Evolutionary conservation across 2,113 vertebrate genomes (phyloP), one percentile per base, ranked within the genome.

Genomic region (Andinoacara biseriatus): DNA sequence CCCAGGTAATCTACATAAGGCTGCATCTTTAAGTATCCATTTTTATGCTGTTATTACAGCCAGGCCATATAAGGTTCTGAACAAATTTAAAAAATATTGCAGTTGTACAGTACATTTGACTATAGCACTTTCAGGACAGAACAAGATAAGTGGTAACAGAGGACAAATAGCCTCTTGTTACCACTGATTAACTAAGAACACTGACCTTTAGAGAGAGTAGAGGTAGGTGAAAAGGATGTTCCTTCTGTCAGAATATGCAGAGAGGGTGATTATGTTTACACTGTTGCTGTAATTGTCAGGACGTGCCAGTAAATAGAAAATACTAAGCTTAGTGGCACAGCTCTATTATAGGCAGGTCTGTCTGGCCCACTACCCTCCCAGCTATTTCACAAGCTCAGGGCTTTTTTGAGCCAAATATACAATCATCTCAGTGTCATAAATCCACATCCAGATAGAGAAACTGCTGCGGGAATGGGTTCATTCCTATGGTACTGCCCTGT

Each of bases 181-280:
- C 69, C 46, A 33, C 63, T 91, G 75, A 88, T 91, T 90, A 90
- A 87, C 75, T 69, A 88, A 87, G 82, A 90, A 83, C 61, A 22
- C 57, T 87, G 86, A 92, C 90, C 87, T 94, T 93, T 91, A 52
- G 24, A 77, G 31, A 86, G 78, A 80, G 62, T 67, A 56, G 76
- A 84, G 81, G 74, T 38, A 59, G 63, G n/a, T 67, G 76, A 78
- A 82, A 90, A 81, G 60, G n/a, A 83, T 33, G 63, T 79, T 74
- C 59, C 78, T 59, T 76, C 58, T 87, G 38, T 54, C 72, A 59
- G 62, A 81, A 74, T 24, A 65, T 72, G 11, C 49, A 40, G 56
- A 72, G 61, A 22, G 13, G 26, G 4, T 10, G 58, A 52, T 24
- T 69, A 62, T 82, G 74, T 89, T 86, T 80, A 77, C 59, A 22